phyloP scores from a whole-genome alignment of 2,113 vertebrate genomes.

The Capreolus pygargus region DNA sequence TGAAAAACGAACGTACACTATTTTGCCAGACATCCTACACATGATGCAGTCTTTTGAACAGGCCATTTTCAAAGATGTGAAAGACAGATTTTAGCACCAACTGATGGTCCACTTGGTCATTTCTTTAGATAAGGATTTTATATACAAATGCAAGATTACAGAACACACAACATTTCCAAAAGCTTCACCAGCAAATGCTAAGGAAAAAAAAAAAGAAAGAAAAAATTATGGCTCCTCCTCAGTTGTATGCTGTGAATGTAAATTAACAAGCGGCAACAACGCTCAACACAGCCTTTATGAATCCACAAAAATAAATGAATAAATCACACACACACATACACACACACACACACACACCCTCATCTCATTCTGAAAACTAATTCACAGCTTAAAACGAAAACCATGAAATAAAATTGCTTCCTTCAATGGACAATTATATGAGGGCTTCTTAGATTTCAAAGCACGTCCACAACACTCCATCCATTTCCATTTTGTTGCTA shows the following conservation, averaged over 20 bases:
- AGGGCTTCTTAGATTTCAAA: conserved; percentile 62
- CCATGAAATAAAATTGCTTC: background rate
- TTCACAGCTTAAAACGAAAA: background rate
- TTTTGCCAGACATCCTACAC: background rate
- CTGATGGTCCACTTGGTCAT: background rate
- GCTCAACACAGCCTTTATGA: background rate
- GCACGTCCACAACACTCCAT: conserved; percentile 60
- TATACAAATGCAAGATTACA: background rate
- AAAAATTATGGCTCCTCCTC: conserved; percentile 57
- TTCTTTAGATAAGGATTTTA: background rate
- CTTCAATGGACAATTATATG: background rate
- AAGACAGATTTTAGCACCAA: background rate
- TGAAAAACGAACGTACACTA: background rate
- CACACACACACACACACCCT: background rate
- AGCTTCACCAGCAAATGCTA: background rate
- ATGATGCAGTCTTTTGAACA: conserved; percentile 34
- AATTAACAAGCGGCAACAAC: conserved; percentile 44
- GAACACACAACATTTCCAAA: background rate
- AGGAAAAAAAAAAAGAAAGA: background rate
- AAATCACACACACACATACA: background rate
- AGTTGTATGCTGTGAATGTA: conserved; percentile 36
- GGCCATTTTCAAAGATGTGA: conserved; percentile 37
- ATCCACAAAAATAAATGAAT: conserved; percentile 44
- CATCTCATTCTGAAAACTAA: conserved; percentile 12
- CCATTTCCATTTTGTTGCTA: conserved; percentile 42